Evolutionary conservation across 2,113 vertebrate species (phyloP).

Genomic region (Pleuronectes platessa): DNA sequence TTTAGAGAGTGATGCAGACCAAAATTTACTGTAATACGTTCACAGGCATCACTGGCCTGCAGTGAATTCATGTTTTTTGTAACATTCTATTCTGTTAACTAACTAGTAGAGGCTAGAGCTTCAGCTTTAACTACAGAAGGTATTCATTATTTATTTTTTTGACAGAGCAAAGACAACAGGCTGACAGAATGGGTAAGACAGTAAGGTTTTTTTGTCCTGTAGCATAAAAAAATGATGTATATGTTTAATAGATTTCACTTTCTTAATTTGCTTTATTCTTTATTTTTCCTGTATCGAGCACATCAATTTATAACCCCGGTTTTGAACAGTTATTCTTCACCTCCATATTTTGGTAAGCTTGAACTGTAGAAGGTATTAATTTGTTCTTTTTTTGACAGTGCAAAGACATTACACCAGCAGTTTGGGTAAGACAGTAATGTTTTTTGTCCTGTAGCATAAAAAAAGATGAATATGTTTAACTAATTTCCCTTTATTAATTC

Average conservation of each 20-base stretch:
- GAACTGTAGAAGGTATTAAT: too few relatives aligned
- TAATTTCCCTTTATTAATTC: not conserved
- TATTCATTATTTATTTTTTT: slow-evolving; percentile 6
- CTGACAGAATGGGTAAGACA: slow-evolving; percentile 39
- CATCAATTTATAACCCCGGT: too few relatives aligned
- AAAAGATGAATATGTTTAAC: too few relatives aligned
- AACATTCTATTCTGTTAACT: not conserved
- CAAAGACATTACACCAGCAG: fast-evolving
- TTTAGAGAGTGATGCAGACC: not conserved
- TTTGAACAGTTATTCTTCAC: not conserved
- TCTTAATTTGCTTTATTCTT: not conserved
- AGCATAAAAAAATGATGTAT: not conserved
- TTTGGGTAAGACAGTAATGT: too few relatives aligned
- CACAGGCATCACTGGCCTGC: not conserved
- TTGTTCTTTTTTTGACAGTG: too few relatives aligned
- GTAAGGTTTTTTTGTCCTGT: not conserved
- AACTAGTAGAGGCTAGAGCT: not conserved
- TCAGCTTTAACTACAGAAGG: not conserved
- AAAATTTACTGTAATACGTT: not conserved
- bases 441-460: too few relatives aligned
- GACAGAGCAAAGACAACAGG: slow-evolving; percentile 69
- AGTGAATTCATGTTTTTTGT: not conserved
- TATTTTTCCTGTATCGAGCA: not conserved
- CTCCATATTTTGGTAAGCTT: slow-evolving; percentile 56
- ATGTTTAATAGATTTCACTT: not conserved